These are phyloP conservation scores for Ceriagrion tenellum DNA, from an alignment of 2,888 invertebrate species.

Conservation along the genomic window DNA sequence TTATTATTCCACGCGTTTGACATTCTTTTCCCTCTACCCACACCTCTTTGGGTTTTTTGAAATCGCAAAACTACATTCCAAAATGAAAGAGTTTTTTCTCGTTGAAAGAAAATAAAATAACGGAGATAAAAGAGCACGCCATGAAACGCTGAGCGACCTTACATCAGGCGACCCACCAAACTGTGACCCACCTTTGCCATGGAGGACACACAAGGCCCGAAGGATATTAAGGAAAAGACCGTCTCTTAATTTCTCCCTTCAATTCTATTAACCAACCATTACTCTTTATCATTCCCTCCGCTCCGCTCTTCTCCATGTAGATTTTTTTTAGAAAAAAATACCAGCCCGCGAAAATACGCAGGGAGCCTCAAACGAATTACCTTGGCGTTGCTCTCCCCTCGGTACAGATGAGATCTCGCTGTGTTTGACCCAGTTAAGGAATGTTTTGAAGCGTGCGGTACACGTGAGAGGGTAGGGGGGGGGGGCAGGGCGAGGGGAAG, in stretches of 20 bases:
- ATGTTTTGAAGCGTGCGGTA: neutral
- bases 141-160: neutral
- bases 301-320: neutral
- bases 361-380: neutral
- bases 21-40: neutral
- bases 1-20: neutral
- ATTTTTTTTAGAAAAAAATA: neutral
- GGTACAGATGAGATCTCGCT: neutral
- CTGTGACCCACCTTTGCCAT: neutral
- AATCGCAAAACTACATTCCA: neutral
- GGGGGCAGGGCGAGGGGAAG: neutral
- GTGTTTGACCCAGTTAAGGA: conserved; percentile 51
- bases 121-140: neutral
- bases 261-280: neutral
- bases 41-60: neutral
- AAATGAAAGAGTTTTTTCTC: neutral
- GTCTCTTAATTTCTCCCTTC: neutral
- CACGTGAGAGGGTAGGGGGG: neutral
- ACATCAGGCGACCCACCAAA: neutral
- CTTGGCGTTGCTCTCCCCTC: neutral
- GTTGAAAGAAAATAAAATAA: neutral
- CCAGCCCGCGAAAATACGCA: neutral
- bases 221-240: neutral
- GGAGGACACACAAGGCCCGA: neutral
- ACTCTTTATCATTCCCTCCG: neutral